Percentiles rank a stretch among this genome's conserved stretches.
phyloP scores from a whole-genome alignment of 2,888 invertebrate genomes.

The Pristionchus exspectatus region DNA sequence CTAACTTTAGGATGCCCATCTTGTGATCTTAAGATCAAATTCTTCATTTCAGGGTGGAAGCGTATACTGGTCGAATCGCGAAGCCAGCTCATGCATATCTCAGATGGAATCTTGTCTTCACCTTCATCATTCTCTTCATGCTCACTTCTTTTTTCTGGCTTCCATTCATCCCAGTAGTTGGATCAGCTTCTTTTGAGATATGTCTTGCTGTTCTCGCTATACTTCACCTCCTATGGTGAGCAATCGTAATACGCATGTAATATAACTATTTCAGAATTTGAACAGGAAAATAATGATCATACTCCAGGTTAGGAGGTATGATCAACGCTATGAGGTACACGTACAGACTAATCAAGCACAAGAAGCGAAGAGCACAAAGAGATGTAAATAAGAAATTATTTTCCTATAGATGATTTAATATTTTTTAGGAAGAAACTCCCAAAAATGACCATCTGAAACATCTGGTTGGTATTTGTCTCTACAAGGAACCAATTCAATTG shows the following conservation, averaged over 20 bases:
- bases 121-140: slow-evolving; percentile 53
- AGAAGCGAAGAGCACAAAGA: not conserved
- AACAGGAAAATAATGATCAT: not conserved
- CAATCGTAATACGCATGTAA: not conserved
- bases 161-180: slow-evolving; percentile 43
- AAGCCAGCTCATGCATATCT: slow-evolving; percentile 50
- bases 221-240: slow-evolving; percentile 66
- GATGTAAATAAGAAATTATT: not conserved
- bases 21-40: too few relatives aligned
- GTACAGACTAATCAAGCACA: not conserved
- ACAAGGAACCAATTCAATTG: slow-evolving; percentile 68
- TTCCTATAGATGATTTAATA: not conserved
- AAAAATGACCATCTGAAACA: not conserved
- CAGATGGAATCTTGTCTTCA: slow-evolving; percentile 59
- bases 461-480: slow-evolving; percentile 20
- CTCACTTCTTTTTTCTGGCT: slow-evolving; percentile 56
- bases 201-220: slow-evolving; percentile 66
- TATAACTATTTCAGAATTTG: not conserved
- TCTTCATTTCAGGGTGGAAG: not conserved
- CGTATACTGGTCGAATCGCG: slow-evolving; percentile 38
- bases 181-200: slow-evolving; percentile 68
- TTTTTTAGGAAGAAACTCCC: not conserved
- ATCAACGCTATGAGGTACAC: slow-evolving; percentile 28
- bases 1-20: not conserved
- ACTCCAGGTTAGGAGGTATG: slow-evolving; percentile 23